Evolutionary conservation across 2,797 vertebrate genomes (phyloP).

Genomic region (Cirrhinus molitorella): DNA sequence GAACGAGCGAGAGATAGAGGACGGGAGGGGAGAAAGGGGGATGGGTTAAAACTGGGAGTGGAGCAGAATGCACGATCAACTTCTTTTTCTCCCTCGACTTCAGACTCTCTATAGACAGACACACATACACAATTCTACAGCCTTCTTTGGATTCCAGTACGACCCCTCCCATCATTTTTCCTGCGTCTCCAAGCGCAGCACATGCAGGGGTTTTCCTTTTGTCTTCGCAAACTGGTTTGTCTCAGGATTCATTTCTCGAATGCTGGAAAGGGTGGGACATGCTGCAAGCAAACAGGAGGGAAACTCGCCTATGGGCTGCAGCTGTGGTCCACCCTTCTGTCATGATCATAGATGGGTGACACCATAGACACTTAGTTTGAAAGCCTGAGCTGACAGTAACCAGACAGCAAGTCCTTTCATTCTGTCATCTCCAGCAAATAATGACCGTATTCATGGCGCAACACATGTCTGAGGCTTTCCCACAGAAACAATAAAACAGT

Average conservation of each 20-base stretch:
- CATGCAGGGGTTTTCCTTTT: constrained; percentile 62
- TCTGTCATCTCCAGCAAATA: constrained; percentile 28
- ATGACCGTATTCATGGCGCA: constrained; percentile 34
- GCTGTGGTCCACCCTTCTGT: constrained; percentile 15
- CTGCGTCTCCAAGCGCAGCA: not conserved
- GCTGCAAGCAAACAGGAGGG: not conserved
- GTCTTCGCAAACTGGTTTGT: constrained; percentile 65
- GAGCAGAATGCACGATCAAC: constrained; percentile 75
- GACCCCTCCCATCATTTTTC: constrained; percentile 13
- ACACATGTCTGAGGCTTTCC: not conserved
- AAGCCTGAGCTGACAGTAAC: constrained; percentile 24
- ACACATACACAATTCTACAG: constrained; percentile 17
- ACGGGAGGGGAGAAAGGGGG: constrained; percentile 65
- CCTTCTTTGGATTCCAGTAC: constrained; percentile 28
- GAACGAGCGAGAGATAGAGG: constrained; percentile 41
- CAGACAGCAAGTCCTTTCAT: constrained; percentile 36
- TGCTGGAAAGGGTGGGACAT: not conserved
- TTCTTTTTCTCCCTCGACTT: constrained; percentile 47
- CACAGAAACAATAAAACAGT: not conserved
- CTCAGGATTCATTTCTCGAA: not conserved
- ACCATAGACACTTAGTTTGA: constrained; percentile 8
- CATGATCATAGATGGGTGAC: constrained; percentile 9
- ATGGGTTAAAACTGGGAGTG: constrained; percentile 70
- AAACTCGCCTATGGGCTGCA: not conserved
- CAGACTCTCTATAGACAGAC: constrained; percentile 10